These are phyloP conservation scores for Proales similis DNA, from an alignment of 1,140 invertebrate species.

Conservation along the genomic window DNA sequence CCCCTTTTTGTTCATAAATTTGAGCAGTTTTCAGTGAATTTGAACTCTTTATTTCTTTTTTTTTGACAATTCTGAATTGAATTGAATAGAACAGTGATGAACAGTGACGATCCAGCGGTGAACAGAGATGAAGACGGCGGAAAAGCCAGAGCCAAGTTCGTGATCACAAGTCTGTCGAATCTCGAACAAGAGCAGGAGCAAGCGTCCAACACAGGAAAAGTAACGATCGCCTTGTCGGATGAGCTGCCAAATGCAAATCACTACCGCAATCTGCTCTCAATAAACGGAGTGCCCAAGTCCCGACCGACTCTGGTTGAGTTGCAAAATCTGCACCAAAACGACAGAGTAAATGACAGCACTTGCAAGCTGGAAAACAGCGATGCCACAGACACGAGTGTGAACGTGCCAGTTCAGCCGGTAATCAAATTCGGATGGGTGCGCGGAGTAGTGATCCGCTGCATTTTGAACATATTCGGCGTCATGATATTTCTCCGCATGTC, in stretches of 20 bases:
- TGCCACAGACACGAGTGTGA: neutral
- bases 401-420: neutral
- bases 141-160: no score
- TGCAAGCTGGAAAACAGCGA: neutral
- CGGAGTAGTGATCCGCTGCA: slow-evolving; percentile 93
- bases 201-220: no score
- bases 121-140: no score
- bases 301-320: slow-evolving; percentile 84
- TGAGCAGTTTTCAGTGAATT: no score
- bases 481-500: slow-evolving; percentile 83
- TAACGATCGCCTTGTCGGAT: no score
- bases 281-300: slow-evolving; percentile 70
- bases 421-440: slow-evolving; percentile 83
- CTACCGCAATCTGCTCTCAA: slow-evolving; percentile 81
- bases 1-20: no score
- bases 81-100: no score
- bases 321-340: slow-evolving; percentile 56
- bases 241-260: slow-evolving; percentile 81
- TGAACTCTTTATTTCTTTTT: no score
- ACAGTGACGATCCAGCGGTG: no score
- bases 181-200: no score
- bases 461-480: slow-evolving; percentile 86
- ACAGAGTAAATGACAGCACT: neutral
- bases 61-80: no score
- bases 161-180: no score